These are phyloP conservation scores for Heliconius erato DNA, from an alignment of 2,888 invertebrate species.

Conservation along the genomic window DNA sequence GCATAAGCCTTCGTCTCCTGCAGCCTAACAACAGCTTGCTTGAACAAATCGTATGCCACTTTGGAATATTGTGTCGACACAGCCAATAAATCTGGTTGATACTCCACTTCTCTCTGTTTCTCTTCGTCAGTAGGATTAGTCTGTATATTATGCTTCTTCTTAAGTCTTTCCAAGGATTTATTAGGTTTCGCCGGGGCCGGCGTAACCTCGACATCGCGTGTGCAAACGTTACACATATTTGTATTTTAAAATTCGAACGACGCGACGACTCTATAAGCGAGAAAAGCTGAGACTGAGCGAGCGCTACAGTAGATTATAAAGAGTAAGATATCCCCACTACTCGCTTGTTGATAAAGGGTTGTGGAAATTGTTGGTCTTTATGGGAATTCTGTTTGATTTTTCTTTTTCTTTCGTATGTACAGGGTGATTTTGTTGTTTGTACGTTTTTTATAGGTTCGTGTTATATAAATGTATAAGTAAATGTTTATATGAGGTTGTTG, in stretches of 20 bases:
- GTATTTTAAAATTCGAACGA: conserved; percentile 37
- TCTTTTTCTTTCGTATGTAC: background rate
- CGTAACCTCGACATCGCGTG: conserved; percentile 63
- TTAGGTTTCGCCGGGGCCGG: conserved; percentile 57
- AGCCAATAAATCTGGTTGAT: conserved; percentile 81
- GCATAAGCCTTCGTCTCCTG: conserved; percentile 81
- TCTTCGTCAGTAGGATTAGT: conserved; percentile 72
- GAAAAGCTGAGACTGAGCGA: conserved; percentile 49
- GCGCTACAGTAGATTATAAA: conserved; percentile 71
- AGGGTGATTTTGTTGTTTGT: background rate
- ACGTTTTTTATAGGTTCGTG: background rate
- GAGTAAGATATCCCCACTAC: conserved; percentile 70
- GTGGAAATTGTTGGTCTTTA: conserved; percentile 5
- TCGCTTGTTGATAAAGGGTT: conserved; percentile 37
- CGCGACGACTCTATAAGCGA: conserved; percentile 39
- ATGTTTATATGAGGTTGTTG: no score
- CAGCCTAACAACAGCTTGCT: conserved; percentile 65
- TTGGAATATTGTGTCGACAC: conserved; percentile 81
- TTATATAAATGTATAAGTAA: background rate
- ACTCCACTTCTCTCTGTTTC: conserved; percentile 74
- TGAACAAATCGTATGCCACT: conserved; percentile 72
- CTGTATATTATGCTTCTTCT: conserved; percentile 78
- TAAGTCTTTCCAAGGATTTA: conserved; percentile 72
- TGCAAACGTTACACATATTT: conserved; percentile 81
- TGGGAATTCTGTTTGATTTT: background rate